Evolutionary conservation across 2,797 vertebrate species (phyloP).

Genomic region (Cercopithecus diana): DNA sequence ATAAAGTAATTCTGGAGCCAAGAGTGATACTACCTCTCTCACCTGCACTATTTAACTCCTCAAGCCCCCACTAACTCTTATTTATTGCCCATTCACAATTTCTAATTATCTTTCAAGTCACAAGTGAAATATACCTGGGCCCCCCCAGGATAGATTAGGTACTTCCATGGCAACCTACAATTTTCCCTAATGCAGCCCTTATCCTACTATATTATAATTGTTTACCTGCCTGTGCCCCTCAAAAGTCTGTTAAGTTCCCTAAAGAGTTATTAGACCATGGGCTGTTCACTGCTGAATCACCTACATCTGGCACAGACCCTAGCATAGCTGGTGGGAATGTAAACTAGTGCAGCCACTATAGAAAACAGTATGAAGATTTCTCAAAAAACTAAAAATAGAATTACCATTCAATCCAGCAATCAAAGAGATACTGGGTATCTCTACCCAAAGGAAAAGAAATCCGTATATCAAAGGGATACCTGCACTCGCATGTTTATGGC

Average conservation of each 20-base stretch:
- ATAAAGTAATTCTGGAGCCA: not conserved
- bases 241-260: constrained; percentile 18
- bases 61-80: not conserved
- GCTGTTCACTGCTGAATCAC: not conserved
- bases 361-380: not conserved
- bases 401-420: not conserved
- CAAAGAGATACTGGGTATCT: not conserved
- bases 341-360: not conserved
- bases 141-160: not conserved
- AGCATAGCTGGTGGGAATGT: not conserved
- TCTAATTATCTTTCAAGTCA: constrained; percentile 32
- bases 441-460: not conserved
- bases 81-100: not conserved
- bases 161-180: not conserved
- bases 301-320: not conserved
- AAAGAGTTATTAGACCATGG: not conserved
- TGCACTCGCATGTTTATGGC: not conserved
- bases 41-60: not conserved
- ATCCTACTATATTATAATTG: not conserved
- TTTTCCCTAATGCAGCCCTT: not conserved
- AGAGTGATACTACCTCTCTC: not conserved
- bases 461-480: not conserved
- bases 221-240: not conserved
- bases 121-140: not conserved
- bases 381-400: not conserved